Evolutionary conservation across 2,797 vertebrate genomes (phyloP).

Genomic region (Myotis myotis): DNA sequence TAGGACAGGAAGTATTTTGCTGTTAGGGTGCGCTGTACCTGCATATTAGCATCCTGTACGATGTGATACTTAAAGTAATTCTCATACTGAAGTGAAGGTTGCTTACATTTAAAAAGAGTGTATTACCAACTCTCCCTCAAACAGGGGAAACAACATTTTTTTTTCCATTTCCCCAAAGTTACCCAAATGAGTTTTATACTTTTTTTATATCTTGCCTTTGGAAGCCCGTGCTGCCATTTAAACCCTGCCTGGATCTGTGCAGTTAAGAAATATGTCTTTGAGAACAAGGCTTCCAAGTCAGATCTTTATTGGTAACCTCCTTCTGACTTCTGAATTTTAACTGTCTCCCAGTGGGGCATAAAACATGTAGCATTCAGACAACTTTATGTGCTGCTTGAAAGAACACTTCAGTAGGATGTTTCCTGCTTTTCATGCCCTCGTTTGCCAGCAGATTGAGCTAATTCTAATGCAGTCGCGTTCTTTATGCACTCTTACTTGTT

Average conservation of each 20-base stretch:
- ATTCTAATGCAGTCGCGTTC: neutral
- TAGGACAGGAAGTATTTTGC: conserved; percentile 36
- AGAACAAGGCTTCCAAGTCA: neutral
- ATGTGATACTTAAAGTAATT: conserved; percentile 17
- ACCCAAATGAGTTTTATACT: conserved; percentile 49
- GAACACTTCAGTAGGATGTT: neutral
- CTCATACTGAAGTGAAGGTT: conserved; percentile 34
- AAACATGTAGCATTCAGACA: neutral
- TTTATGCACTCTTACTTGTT: neutral
- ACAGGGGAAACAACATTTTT: neutral
- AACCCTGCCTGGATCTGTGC: conserved; percentile 34
- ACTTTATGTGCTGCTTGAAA: neutral
- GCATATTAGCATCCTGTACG: neutral
- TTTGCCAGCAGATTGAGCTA: neutral
- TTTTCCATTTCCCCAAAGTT: conserved; percentile 72
- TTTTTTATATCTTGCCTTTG: conserved; percentile 58
- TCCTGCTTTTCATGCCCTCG: neutral
- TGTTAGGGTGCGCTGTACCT: neutral
- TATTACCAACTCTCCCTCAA: conserved; percentile 5
- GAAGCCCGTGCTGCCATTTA: conserved; percentile 58
- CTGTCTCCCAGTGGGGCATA: neutral
- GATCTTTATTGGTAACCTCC: neutral
- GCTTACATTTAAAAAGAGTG: conserved; percentile 29
- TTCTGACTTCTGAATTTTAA: conserved; percentile 21
- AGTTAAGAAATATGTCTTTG: conserved; percentile 47